Percentiles rank a stretch among this genome's conserved stretches.
Evolutionary conservation across 2,113 vertebrate species (phyloP).

Genomic region (Mastomys natalensis): DNA sequence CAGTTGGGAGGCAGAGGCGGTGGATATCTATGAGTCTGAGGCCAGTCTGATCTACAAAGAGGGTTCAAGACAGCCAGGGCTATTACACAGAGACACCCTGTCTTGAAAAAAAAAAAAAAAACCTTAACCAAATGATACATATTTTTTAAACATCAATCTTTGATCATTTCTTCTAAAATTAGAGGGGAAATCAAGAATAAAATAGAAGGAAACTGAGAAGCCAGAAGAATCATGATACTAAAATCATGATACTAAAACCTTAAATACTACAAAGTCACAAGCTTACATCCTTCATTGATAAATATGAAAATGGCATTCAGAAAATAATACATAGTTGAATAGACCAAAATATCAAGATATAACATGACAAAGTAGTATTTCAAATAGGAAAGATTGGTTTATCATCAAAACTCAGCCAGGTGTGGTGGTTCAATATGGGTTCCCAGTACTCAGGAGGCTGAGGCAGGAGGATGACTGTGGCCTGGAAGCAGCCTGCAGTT

Average conservation of each 20-base stretch:
- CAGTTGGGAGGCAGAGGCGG: too few relatives aligned
- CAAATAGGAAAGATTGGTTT: background rate
- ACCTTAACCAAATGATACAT: background rate
- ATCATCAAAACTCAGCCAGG: background rate
- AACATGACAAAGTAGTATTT: background rate
- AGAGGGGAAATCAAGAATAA: background rate
- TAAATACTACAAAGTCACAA: background rate
- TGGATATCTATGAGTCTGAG: too few relatives aligned
- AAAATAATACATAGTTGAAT: background rate
- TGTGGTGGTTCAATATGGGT: background rate
- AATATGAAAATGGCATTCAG: background rate
- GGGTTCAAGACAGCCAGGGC: too few relatives aligned
- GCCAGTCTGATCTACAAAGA: too few relatives aligned
- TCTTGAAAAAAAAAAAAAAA: background rate
- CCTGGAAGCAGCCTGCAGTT: background rate
- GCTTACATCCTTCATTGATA: background rate
- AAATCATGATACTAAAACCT: slow-evolving; percentile 3
- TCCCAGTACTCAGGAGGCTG: background rate
- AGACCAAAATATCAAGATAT: background rate
- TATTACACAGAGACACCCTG: too few relatives aligned
- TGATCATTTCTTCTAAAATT: slow-evolving; percentile 5
- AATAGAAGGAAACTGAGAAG: background rate
- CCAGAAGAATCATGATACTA: background rate
- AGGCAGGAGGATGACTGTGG: background rate
- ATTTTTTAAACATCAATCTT: background rate